phyloP scores from a whole-genome alignment of 2,113 vertebrate genomes.

The Orthochromis malagaraziensis region DNA sequence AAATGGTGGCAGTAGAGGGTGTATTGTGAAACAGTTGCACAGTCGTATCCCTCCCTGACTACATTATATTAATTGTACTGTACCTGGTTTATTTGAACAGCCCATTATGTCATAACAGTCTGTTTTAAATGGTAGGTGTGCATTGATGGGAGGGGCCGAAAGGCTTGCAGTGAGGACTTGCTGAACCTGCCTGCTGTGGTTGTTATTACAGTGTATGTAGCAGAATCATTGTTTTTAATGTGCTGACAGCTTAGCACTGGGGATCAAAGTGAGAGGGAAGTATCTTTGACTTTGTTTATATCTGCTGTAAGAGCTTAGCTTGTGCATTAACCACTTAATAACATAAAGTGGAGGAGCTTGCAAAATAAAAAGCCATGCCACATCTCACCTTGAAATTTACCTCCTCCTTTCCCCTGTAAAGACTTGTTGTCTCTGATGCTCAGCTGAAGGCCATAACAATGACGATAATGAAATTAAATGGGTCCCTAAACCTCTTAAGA shows the following conservation, averaged over 20 bases:
- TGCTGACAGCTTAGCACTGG: neutral
- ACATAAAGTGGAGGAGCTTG: neutral
- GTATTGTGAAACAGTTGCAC: neutral
- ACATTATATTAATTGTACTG: neutral
- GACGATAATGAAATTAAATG: conserved; percentile 18
- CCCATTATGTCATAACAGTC: neutral
- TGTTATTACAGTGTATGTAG: neutral
- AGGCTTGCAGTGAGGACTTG: neutral
- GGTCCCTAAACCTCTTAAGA: conserved; percentile 17
- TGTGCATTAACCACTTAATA: neutral
- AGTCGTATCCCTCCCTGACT: neutral
- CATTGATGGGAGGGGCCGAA: neutral
- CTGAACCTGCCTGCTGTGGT: conserved; percentile 23
- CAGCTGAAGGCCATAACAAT: neutral
- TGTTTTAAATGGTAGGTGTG: neutral
- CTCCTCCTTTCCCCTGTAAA: neutral
- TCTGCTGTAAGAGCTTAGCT: neutral
- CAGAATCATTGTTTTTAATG: neutral
- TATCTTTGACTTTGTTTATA: neutral
- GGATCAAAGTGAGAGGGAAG: neutral
- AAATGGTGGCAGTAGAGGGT: neutral
- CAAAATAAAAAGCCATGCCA: neutral
- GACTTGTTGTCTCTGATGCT: neutral
- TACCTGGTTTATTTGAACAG: neutral
- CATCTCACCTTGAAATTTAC: neutral